Evolutionary conservation across 1,140 invertebrate genomes (phyloP), one percentile per base, ranked within the genome.

Genomic region (Gonatopus flavifemur): DNA sequence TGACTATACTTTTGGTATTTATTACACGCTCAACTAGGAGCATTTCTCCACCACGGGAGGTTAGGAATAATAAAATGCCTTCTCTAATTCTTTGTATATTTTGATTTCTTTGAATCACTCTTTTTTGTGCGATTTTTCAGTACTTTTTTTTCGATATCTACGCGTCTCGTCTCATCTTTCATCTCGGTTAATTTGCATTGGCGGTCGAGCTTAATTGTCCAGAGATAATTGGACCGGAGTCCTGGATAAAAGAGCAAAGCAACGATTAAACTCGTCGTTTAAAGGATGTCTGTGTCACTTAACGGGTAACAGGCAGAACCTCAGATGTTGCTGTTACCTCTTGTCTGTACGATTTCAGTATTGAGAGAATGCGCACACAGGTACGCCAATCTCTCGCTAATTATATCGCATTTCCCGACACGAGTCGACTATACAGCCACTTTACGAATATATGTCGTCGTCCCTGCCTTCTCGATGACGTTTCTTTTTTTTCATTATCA

Each of bases 191-290:
- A 56, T 56, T 56, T 52, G 44, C 55, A 49, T 53, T 49, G 56
- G n/a, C n/a, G n/a, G 30, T 36, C 25, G 19, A 12, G 53, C 44
- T 65, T 67, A 64, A 67, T 67, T 59, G 56, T 50, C 53, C 54
- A 40, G 32, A 20, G 57, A 67, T 67, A 68, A 67, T 68, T 61
- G 64, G 54, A 55, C 52, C 49, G 54, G 53, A 54, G 41, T 46
- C 42, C 49, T 30, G n/a, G n/a, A n/a, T n/a, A n/a, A n/a, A n/a
- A 24, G 48, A 25, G 16, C 31, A 45, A 32, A 33, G 31, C 37
- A 35, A 38, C 55, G 52, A 63, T 52, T 24, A 49, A 36, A 42
- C 38, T n/a, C n/a, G 38, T 49, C 36, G 30, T 18, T 52, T 21
- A 39, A 41, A 37, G 49, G 18, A n/a, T n/a, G 37, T 42, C 48